These are phyloP conservation scores for Haplochromis burtoni DNA, from an alignment of 2,113 vertebrate species.

Conservation along the genomic window DNA sequence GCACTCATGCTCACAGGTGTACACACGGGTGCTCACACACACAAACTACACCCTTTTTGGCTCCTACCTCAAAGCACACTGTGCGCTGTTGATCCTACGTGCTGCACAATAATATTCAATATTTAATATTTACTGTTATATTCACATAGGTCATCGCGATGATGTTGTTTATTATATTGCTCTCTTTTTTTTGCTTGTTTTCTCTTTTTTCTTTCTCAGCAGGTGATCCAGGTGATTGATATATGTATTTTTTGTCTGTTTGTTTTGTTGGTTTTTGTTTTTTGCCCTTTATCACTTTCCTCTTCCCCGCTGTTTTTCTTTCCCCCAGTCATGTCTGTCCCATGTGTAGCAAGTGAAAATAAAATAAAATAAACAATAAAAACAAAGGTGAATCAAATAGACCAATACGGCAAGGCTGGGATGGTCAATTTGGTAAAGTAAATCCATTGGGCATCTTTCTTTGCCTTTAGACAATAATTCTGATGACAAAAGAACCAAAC, in stretches of 20 bases:
- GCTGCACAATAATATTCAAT: too few relatives aligned
- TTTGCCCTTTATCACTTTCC: rapidly evolving
- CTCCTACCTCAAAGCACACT: too few relatives aligned
- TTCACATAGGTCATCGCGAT: too few relatives aligned
- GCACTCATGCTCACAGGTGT: too few relatives aligned
- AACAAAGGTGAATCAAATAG: not conserved
- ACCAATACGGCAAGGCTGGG: not conserved
- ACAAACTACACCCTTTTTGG: too few relatives aligned
- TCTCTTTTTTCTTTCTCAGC: too few relatives aligned
- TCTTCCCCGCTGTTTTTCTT: not conserved
- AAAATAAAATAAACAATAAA: not conserved
- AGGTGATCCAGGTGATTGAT: not conserved
- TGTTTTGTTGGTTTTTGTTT: not conserved
- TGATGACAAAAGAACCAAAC: not conserved
- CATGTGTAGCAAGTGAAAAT: not conserved
- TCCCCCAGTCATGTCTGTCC: rapidly evolving
- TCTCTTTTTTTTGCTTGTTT: too few relatives aligned
- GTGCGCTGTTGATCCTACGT: too few relatives aligned
- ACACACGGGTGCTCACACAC: too few relatives aligned
- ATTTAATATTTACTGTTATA: too few relatives aligned
- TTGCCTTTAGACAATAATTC: not conserved
- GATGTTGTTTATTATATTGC: too few relatives aligned
- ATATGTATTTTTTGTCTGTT: not conserved
- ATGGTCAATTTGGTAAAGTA: not conserved
- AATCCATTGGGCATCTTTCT: not conserved